These are phyloP conservation scores for Cyanistes caeruleus DNA, from an alignment of 2,113 vertebrate genomes.

Conservation along the genomic window DNA sequence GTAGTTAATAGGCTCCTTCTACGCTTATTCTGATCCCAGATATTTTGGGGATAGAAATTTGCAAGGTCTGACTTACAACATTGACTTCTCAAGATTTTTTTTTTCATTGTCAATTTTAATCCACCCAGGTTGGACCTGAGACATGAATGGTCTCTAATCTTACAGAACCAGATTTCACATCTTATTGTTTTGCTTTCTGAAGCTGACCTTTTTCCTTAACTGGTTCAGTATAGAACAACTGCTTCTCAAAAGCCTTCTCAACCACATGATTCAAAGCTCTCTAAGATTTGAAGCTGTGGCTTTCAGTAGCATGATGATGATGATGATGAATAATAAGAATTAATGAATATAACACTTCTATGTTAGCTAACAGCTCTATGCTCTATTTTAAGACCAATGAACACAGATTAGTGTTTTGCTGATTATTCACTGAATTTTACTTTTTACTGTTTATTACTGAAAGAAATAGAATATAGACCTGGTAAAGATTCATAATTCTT, in stretches of 20 bases:
- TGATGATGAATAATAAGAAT: background rate
- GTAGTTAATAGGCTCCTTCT: background rate
- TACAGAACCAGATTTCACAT: background rate
- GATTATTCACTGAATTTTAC: background rate
- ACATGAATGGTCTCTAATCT: background rate
- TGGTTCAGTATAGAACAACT: background rate
- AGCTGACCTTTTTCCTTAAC: background rate
- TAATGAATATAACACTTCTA: background rate
- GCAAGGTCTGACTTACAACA: background rate
- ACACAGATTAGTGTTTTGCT: background rate
- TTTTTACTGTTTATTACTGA: background rate
- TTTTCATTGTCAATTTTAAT: background rate
- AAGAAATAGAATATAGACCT: background rate
- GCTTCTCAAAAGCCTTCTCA: background rate
- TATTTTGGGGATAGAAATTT: background rate
- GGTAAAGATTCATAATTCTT: background rate
- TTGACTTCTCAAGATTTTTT: background rate
- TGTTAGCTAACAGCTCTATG: background rate
- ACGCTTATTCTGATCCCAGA: background rate
- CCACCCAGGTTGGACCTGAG: background rate
- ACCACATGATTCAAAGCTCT: background rate
- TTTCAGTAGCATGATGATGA: background rate
- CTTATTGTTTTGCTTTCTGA: constrained; percentile 21
- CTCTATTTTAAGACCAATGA: background rate
- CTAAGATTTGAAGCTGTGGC: background rate